Percentiles rank a stretch among this genome's conserved stretches.
Evolutionary conservation across 2,888 invertebrate species (phyloP).

Genomic region (Reticulitermes lucifugus): DNA sequence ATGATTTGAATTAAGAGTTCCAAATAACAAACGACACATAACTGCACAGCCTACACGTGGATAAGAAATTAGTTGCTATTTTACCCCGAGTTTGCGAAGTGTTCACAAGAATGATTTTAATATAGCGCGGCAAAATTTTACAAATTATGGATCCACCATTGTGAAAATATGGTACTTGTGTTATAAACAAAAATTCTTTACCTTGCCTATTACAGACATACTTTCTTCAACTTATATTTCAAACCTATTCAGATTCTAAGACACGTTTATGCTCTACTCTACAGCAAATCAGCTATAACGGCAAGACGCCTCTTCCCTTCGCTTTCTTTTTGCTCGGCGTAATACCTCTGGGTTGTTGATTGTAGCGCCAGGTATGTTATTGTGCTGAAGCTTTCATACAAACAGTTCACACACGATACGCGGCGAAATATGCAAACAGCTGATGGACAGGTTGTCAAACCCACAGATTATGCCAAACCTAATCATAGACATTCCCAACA

Average conservation of each 20-base stretch:
- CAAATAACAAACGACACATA: too few relatives aligned
- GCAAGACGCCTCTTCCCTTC: background rate
- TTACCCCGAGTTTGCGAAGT: too few relatives aligned
- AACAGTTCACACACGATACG: background rate
- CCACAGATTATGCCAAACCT: background rate
- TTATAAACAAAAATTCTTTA: background rate
- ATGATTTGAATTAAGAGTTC: too few relatives aligned
- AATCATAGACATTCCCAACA: background rate
- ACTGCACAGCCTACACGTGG: too few relatives aligned
- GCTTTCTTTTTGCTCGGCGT: background rate
- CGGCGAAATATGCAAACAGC: background rate
- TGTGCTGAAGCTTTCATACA: background rate
- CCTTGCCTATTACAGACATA: conserved; percentile 46
- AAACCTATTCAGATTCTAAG: background rate
- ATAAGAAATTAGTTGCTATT: too few relatives aligned
- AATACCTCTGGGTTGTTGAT: conserved; percentile 17
- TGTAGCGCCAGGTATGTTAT: conserved; percentile 27
- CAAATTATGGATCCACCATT: background rate
- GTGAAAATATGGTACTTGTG: background rate
- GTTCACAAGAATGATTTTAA: background rate
- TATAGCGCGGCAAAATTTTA: conserved; percentile 16
- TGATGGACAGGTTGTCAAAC: background rate
- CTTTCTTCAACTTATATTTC: background rate
- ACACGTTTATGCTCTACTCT: background rate
- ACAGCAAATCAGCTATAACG: background rate